phyloP scores from a whole-genome alignment of 1,140 invertebrate species.

The Lordiphosa collinella region DNA sequence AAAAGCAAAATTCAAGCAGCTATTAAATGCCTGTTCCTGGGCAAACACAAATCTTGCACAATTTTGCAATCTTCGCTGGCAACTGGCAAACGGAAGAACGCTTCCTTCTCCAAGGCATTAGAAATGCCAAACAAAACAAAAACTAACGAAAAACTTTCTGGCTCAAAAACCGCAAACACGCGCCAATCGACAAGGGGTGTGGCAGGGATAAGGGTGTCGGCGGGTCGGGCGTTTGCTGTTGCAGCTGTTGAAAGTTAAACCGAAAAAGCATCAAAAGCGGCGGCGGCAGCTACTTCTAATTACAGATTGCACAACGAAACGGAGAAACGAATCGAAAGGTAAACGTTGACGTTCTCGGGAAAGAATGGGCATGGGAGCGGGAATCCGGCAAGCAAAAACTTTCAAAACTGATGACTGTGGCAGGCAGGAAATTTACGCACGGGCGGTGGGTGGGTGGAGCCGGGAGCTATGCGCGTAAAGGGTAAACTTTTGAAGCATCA shows the following conservation, averaged over 20 bases:
- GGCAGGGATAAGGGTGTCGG: not conserved
- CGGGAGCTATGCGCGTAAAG: slow-evolving; percentile 7
- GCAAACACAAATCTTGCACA: slow-evolving; percentile 46
- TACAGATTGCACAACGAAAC: slow-evolving; percentile 61
- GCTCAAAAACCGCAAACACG: slow-evolving; percentile 50
- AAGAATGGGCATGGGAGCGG: slow-evolving; percentile 21
- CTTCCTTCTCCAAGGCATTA: slow-evolving; percentile 46
- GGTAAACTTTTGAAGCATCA: slow-evolving; percentile 49
- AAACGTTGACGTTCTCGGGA: slow-evolving; percentile 45
- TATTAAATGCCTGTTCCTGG: slow-evolving; percentile 20
- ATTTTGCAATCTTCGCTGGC: slow-evolving; percentile 47
- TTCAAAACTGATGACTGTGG: slow-evolving; percentile 51
- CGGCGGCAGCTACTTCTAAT: slow-evolving; percentile 50
- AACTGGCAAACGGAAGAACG: slow-evolving; percentile 41
- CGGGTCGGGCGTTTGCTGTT: slow-evolving; percentile 17
- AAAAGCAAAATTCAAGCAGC: slow-evolving; percentile 37
- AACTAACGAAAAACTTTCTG: slow-evolving; percentile 57
- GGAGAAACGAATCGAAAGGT: slow-evolving; percentile 57
- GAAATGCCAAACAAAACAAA: slow-evolving; percentile 50
- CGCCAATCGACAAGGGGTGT: slow-evolving; percentile 53
- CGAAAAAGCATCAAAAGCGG: slow-evolving; percentile 48
- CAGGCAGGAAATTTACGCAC: slow-evolving; percentile 34
- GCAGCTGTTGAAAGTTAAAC: slow-evolving; percentile 68
- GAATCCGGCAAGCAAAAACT: slow-evolving; percentile 29
- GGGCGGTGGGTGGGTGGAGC: not conserved